Percentiles rank a stretch among this genome's conserved stretches.
Conservation (phyloP, 2,113 vertebrate species). For the Plestiodon gilberti region DNA sequence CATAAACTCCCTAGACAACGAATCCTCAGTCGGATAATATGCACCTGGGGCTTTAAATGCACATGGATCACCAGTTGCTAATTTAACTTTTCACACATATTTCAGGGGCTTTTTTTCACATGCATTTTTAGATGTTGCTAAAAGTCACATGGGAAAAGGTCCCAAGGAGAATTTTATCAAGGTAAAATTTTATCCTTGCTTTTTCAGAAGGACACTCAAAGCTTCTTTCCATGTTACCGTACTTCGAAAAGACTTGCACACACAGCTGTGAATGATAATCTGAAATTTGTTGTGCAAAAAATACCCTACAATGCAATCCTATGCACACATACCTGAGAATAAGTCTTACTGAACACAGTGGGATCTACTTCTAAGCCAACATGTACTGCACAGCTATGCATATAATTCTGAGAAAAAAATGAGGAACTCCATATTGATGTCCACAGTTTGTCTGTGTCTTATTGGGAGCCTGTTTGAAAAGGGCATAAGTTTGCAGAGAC, state of each 20-base stretch:
- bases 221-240: background rate
- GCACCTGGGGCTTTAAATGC: background rate
- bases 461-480: background rate
- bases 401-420: background rate
- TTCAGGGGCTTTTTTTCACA: background rate
- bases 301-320: background rate
- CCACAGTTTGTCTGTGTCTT: background rate
- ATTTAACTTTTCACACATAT: constrained; percentile 1
- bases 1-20: background rate
- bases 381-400: background rate
- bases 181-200: background rate
- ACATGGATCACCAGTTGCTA: background rate
- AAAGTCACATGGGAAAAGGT: background rate
- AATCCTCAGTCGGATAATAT: background rate
- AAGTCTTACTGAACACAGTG: too few species aligned
- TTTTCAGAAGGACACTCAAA: background rate
- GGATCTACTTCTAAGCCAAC: too few species aligned
- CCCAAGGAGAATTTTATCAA: background rate
- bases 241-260: background rate
- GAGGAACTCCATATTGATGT: background rate
- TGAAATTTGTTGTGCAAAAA: background rate
- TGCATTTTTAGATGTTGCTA: background rate
- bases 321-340: too few species aligned
- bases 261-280: background rate
- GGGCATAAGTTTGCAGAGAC: background rate